Conservation (phyloP, 2,113 vertebrate species). For the Pampusana beccarii region DNA sequence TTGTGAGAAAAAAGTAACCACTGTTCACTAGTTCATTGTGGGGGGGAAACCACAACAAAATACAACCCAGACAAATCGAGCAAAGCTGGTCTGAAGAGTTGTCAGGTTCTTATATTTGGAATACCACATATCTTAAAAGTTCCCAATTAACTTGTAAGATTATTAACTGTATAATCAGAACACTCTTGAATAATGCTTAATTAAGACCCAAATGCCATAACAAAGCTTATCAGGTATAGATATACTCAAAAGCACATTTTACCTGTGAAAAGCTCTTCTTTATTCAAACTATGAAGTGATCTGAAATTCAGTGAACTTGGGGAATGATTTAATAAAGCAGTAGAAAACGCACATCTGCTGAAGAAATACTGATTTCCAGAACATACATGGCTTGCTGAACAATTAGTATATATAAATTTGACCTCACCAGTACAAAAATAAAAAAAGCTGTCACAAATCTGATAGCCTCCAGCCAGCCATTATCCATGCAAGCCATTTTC, state of each 20-base stretch:
- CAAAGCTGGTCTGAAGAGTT: background rate
- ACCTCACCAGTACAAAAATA: background rate
- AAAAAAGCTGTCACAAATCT: background rate
- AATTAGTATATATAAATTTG: background rate
- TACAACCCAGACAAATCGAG: fast-evolving
- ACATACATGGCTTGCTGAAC: background rate
- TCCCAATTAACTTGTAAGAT: background rate
- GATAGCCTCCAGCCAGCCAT: background rate
- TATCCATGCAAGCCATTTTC: background rate
- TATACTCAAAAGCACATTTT: background rate
- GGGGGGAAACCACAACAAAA: too few species aligned
- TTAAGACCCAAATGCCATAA: background rate
- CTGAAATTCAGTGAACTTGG: background rate
- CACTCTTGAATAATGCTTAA: background rate
- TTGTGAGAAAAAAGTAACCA: background rate
- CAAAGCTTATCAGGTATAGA: background rate
- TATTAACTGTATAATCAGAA: background rate
- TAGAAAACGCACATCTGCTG: background rate
- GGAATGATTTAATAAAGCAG: background rate
- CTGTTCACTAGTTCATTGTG: background rate
- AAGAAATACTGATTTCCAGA: background rate
- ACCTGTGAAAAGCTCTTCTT: background rate
- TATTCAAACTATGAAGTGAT: background rate
- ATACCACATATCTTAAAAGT: too few species aligned
- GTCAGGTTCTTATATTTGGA: background rate